Evolutionary conservation across 2,113 vertebrate genomes (phyloP).

Genomic region (Labeo rohita): DNA sequence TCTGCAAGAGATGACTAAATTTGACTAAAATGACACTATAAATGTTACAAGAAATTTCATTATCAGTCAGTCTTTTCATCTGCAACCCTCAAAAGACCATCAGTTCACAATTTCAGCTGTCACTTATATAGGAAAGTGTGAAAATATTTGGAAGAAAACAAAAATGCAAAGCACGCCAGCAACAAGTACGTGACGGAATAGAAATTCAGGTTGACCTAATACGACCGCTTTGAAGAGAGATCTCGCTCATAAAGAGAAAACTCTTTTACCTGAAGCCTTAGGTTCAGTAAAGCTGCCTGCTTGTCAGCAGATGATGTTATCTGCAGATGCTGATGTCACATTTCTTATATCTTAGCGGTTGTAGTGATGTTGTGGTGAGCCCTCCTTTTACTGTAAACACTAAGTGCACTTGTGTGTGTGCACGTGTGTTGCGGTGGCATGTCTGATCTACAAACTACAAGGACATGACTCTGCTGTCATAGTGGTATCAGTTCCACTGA

Average conservation of each 20-base stretch:
- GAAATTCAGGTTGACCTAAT: background rate
- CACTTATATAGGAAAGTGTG: background rate
- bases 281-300: background rate
- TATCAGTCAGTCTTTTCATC: background rate
- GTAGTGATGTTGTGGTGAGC: background rate
- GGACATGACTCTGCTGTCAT: background rate
- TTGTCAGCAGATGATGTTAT: background rate
- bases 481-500: background rate
- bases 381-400: slow-evolving; percentile 32
- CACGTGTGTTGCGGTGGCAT: slow-evolving; percentile 16
- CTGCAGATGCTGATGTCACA: background rate
- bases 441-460: background rate
- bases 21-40: background rate
- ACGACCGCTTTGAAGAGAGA: background rate
- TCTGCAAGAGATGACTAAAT: background rate
- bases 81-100: background rate
- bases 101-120: background rate
- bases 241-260: background rate
- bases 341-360: background rate
- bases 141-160: background rate
- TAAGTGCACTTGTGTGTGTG: background rate
- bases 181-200: background rate
- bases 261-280: background rate
- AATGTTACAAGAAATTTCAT: background rate
- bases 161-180: background rate